Evolutionary conservation across 2,797 vertebrate genomes (phyloP), one percentile per base, ranked within the genome.

Genomic region (Toxotes lorentzi): DNA sequence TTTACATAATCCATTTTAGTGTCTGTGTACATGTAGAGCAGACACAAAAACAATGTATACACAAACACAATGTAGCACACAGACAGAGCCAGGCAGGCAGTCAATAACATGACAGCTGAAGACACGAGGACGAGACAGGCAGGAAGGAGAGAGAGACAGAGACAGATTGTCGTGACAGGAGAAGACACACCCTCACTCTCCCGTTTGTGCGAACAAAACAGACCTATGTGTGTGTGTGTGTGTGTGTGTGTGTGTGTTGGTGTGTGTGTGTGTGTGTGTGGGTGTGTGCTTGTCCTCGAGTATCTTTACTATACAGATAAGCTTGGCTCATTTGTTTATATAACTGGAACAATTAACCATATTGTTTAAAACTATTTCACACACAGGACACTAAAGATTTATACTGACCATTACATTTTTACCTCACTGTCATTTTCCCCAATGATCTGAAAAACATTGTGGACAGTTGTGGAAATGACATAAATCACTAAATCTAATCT

Each of bases 141-240:
- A 91, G 92, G 90, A 92, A 90, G 85, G 68, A 77, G 65, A 48
- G 48, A 74, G 86, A 91, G 85, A 91, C 87, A 83, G 69, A 70
- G 45, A 70, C 48, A 53, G 78, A 81, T 32, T 89, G 79, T 86
- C 62, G 75, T 84, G 86, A 86, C 82, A 68, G 77, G 17, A 86
- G 50, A 61, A 71, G 84, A 84, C 83, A 81, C 88, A 84, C 86
- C 87, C 91, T 72, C 48, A 1, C 24, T n/a, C 60, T 34, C 35
- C 70, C 27, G 38, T 72, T 57, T 63, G 68, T 76, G 43, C 4
- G n/a, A 61, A 58, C 70, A 58, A 64, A 61, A 54, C 50, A 71
- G 19, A 70, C 48, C 11, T 23, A n/a, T 43, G 14, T 62, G 53
- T 34, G 16, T 75, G 34, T 70, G 78, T 54, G 38, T 32, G 48